phyloP scores from a whole-genome alignment of 2,797 vertebrate genomes.

The Limnodromus scolopaceus region DNA sequence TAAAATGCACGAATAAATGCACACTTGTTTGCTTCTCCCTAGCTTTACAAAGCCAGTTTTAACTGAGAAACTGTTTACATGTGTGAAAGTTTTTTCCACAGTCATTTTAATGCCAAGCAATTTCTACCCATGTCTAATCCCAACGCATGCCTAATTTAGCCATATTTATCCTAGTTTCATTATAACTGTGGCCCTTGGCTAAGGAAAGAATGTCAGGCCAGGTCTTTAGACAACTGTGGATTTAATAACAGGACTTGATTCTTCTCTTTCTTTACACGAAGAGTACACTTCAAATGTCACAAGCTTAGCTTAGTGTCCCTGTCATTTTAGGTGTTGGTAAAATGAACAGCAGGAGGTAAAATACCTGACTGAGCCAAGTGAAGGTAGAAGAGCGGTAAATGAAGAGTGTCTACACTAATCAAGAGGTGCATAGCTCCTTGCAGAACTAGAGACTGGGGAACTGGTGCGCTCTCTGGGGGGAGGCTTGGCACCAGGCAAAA shows the following conservation, averaged over 20 bases:
- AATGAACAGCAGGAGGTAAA: background rate
- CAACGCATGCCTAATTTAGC: background rate
- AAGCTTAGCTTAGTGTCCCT: background rate
- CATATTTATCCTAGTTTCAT: background rate
- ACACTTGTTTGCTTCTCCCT: conserved; percentile 2
- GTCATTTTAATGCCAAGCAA: conserved; percentile 12
- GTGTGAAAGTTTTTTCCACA: conserved; percentile 37
- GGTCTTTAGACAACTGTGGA: background rate
- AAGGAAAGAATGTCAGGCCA: background rate
- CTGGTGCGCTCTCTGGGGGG: background rate
- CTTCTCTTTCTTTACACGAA: background rate
- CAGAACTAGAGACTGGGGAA: background rate
- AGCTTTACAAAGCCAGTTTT: conserved; percentile 19
- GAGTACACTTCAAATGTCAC: background rate
- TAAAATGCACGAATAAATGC: conserved; percentile 46
- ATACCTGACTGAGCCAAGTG: background rate
- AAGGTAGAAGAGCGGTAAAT: fast-evolving
- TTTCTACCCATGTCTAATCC: conserved; percentile 7
- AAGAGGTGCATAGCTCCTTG: background rate
- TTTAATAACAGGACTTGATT: background rate
- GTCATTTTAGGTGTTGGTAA: background rate
- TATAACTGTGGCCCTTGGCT: background rate
- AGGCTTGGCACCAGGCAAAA: background rate
- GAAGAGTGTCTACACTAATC: background rate
- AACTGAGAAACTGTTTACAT: conserved; percentile 7